phyloP scores from a whole-genome alignment of 2,113 vertebrate genomes.

The Pitta sordida region DNA sequence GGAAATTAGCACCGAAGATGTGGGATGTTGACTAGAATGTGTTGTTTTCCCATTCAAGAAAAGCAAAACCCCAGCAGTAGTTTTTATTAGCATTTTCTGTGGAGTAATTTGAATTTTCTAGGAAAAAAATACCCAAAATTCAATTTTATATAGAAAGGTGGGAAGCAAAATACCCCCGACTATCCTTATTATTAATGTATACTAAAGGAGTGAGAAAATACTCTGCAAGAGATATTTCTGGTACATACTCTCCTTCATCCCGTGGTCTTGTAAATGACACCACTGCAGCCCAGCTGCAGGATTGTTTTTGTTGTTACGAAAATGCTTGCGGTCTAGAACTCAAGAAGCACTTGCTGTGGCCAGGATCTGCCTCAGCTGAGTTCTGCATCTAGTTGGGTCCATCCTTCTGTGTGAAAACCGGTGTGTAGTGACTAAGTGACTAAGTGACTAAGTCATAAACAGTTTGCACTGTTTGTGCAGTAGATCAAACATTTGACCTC shows the following conservation, averaged over 20 bases:
- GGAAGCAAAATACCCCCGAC: background rate
- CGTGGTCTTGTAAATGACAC: background rate
- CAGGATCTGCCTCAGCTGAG: background rate
- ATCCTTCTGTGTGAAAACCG: background rate
- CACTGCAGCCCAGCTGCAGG: background rate
- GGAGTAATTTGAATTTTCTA: background rate
- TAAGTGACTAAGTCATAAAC: background rate
- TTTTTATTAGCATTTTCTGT: background rate
- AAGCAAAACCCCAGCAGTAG: background rate
- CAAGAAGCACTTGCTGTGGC: background rate
- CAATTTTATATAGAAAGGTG: background rate
- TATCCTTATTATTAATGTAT: background rate
- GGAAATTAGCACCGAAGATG: background rate
- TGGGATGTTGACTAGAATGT: accelerated
- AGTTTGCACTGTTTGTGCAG: background rate
- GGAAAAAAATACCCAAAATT: background rate
- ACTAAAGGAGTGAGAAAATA: background rate
- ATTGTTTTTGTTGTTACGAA: background rate
- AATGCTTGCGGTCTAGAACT: background rate
- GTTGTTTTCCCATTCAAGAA: background rate
- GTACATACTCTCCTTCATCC: background rate
- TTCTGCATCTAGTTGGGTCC: background rate
- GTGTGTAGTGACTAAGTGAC: background rate
- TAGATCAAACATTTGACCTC: background rate
- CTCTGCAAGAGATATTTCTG: background rate